Base-by-base conservation (phyloP, 2,113 vertebrate genomes). In the Mesembrinibis cayennensis region DNA sequence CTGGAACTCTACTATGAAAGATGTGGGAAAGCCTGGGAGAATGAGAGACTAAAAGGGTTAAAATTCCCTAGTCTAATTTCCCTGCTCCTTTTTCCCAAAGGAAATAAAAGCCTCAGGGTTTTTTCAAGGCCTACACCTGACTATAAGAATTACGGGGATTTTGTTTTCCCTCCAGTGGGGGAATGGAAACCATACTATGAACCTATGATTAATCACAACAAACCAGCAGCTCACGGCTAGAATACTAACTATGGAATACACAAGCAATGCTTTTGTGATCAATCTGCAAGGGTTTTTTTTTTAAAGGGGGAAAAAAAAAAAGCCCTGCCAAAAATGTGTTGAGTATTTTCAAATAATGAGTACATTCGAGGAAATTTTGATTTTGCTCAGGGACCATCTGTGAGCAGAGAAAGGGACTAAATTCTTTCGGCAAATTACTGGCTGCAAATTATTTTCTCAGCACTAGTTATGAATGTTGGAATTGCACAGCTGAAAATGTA, bases 311-410 rank as follows among this genome's bases (percentile, higher is more conserved):
- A 5, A 7, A 49, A 47, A 78, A 87, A 95, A 72, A 85, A 32
- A 55, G 9, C 52, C 73, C 58, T 94, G 95, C 96, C 91, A 97
- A 97, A 97, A 97, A 97, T 94, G 89, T 91, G 91, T 96, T 91
- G 84, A 94, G 89, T 96, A 95, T 96, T 97, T 97, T 96, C 96
- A 97, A 97, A 95, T 96, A 97, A 97, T 95, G 93, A 97, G 84
- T 94, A 95, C 83, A 96, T 96, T 97, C 9, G 87, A 97, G 93
- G 96, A 96, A 96, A 97, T 96, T 95, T 94, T 97, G 94, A 93
- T 97, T 97, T 97, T 97, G 87, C 94, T 93, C 91, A 97, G 96
- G 95, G 95, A 97, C 97, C 97, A 97, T 97, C 97, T 97, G 97
- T 1, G 13, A 93, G 87, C 78, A 96, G 84, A 97, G 95, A 97